Conservation (phyloP, 1,140 invertebrate species). For the Drosophila hydei region DNA sequence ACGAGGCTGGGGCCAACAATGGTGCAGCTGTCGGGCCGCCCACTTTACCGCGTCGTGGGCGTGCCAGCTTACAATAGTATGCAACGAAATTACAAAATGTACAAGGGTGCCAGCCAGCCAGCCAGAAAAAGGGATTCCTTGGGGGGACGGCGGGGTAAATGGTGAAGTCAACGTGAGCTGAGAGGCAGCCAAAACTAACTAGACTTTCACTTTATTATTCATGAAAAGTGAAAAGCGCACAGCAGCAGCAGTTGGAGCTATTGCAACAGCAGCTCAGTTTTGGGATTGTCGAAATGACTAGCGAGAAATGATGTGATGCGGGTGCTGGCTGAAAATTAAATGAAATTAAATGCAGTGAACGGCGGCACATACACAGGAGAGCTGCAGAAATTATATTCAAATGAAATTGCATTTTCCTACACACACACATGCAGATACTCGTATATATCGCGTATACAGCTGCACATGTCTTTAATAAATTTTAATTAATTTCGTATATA, state of each 20-base stretch:
- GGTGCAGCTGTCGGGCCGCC: conserved; percentile 20
- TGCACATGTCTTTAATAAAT: conserved; percentile 60
- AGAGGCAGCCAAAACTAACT: conserved; percentile 65
- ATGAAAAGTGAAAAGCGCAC: conserved; percentile 80
- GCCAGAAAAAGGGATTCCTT: neutral
- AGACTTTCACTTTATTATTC: conserved; percentile 82
- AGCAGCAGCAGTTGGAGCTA: conserved; percentile 42
- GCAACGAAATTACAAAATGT: conserved; percentile 81
- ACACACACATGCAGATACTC: conserved; percentile 18
- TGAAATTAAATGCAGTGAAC: conserved; percentile 74
- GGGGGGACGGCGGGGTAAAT: neutral
- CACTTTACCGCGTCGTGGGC: conserved; percentile 9
- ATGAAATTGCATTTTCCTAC: conserved; percentile 48
- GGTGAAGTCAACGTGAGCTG: conserved; percentile 32
- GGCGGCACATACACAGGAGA: conserved; percentile 31
- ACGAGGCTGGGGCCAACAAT: conserved; percentile 41
- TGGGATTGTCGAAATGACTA: conserved; percentile 76
- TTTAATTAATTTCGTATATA: conserved; percentile 72
- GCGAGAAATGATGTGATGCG: conserved; percentile 68
- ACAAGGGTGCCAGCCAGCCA: conserved; percentile 42
- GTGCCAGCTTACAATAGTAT: conserved; percentile 63
- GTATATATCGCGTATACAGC: neutral
- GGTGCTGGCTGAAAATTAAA: conserved; percentile 72
- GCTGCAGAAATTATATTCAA: conserved; percentile 52
- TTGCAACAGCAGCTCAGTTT: conserved; percentile 21